Evolutionary conservation across 1,140 invertebrate species (phyloP), one percentile per base, ranked within the genome.

Genomic region (Solenopsis fugax): DNA sequence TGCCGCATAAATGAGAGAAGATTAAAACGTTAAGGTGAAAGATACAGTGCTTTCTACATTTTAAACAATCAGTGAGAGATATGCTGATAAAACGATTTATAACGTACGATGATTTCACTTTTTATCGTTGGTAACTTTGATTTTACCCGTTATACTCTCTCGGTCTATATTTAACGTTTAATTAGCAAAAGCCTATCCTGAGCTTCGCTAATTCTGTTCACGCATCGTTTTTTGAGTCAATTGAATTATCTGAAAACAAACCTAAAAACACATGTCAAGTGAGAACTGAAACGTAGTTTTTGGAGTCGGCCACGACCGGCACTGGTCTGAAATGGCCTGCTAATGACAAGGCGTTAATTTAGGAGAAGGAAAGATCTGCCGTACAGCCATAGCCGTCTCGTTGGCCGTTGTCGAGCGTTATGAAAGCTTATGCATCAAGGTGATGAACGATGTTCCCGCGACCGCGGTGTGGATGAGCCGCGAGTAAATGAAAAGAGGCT

Each of bases 301-400:
- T 37, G 56, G 50, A 10, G 24, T 18, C 29, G 54, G 45, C 56
- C 58, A 67, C 41, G 75, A 90, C 87, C 54, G 76, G 65, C 41
- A 48, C 52, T 84, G 58, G 85, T 73, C 75, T 21, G 84, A 73
- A 81, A 87, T 16, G 64, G 34, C 87, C 86, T 90, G 80, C 90
- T 94, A 94, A 94, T 93, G 93, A 94, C 92, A 91, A 93, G 92
- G 91, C 93, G 92, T 92, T 94, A 93, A 94, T 94, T 93, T 90
- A 92, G 89, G 91, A 87, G 85, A 87, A 91, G 91, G 89, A 93
- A 91, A 93, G 88, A 84, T 86, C 87, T 88, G 81, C 80, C 81
- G 84, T 77, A 18, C 60, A 88, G 89, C 86, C 85, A 88, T 73
- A 88, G 82, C 86, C 78, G 90, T 88, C 87, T 90, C 84, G 89